Evolutionary conservation across 2,113 vertebrate genomes (phyloP), one percentile per base, ranked within the genome.

Genomic region (Odobenus rosmarus): DNA sequence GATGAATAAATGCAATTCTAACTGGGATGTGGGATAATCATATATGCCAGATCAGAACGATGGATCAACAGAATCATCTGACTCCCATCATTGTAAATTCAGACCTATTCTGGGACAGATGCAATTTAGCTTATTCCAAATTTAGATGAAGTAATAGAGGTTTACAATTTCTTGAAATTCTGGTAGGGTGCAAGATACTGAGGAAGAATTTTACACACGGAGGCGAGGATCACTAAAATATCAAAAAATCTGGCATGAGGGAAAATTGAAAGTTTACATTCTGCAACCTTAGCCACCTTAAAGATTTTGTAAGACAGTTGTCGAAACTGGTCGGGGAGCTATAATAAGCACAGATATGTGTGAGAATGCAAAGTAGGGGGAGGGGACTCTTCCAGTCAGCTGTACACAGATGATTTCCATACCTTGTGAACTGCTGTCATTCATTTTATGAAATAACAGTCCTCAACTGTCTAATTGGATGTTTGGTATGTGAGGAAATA

Each of bases 141-240:
- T 92, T 67, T 59, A 8, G 31, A 33, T 72, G 51, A 86, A 82
- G 11, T 4, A 42, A 51, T 26, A 8, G 26, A 26, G 15, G 5
- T 59, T 89, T 95, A 69, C 57, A 71, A 26, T 77, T 84, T 96
- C 64, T 92, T 77, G 67, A 80, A 93, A 76, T 26, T 81, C 31
- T 64, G 21, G 3, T 33, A n/a, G 1, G 55, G 3, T 76, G 13
- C 19, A 53, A 55, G 39, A 51, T 7, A 84, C 3, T 15, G 16
- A 84, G 3, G 21, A 59, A 62, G 31, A 12, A 26, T 62, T 88
- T 55, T 85, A 33, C 51, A 26, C 24, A 57, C 5, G 0, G 2
- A 46, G 6, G 53, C 4, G 13, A 72, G 5, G 28, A 55, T 76
- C 39, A 46, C 62, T 83, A 51, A 92, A 77, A 42, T 51, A 59